phyloP scores from a whole-genome alignment of 2,888 invertebrate genomes.

The Galeruca laticollis region DNA sequence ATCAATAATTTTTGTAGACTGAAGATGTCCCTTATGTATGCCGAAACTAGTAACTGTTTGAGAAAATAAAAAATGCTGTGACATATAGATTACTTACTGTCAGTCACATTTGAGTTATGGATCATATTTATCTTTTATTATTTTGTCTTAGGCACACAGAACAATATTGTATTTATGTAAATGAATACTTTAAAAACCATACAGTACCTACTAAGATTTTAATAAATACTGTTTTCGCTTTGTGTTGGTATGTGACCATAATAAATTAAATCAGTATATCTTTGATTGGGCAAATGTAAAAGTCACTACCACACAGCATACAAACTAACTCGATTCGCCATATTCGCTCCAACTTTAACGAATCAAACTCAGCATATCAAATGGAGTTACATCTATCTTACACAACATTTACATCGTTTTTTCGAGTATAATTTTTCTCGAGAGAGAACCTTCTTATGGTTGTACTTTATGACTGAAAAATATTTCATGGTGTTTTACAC shows the following conservation, averaged over 20 bases:
- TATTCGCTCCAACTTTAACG: conserved; percentile 47
- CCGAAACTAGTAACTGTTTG: too few species aligned
- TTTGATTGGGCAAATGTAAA: conserved; percentile 53
- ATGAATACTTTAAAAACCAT: too few species aligned
- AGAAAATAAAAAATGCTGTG: too few species aligned
- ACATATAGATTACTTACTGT: too few species aligned
- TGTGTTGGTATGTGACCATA: not conserved
- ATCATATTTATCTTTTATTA: too few species aligned
- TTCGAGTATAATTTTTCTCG: conserved; percentile 50
- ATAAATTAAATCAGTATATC: conserved; percentile 44
- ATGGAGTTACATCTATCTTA: conserved; percentile 57
- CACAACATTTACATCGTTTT: conserved; percentile 50
- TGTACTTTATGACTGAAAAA: conserved; percentile 44
- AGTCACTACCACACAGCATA: conserved; percentile 45
- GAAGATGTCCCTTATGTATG: too few species aligned
- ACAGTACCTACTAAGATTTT: too few species aligned
- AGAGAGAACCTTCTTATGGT: conserved; percentile 44
- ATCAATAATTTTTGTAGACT: too few species aligned
- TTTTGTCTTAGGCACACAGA: too few species aligned
- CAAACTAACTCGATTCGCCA: conserved; percentile 46
- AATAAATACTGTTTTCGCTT: too few species aligned
- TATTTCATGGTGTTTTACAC: conserved; percentile 47
- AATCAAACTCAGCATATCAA: conserved; percentile 39
- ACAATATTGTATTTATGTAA: too few species aligned
- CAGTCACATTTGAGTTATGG: too few species aligned